phyloP scores from a whole-genome alignment of 2,888 invertebrate species.

The Xanthia togata region DNA sequence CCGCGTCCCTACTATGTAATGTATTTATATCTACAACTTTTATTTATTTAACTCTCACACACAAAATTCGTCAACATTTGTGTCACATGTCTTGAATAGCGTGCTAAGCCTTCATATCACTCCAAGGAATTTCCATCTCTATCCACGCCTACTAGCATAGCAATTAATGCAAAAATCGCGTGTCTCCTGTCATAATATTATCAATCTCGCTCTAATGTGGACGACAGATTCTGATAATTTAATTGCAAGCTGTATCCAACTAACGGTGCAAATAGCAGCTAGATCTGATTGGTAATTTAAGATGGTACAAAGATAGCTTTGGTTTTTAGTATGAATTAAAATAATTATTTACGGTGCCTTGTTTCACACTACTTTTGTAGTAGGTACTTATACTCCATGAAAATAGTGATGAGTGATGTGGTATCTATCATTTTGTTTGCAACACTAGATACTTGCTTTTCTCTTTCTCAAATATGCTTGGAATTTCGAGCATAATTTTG shows the following conservation, averaged over 20 bases:
- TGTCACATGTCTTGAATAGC: slow-evolving; percentile 7
- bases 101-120: slow-evolving; percentile 38
- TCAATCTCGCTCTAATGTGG: slow-evolving; percentile 39
- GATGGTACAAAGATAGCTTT: slow-evolving; percentile 12
- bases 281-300: slow-evolving; percentile 13
- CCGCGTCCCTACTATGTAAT: too few species aligned
- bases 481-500: too few species aligned
- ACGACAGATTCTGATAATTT: slow-evolving; percentile 46
- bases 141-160: slow-evolving; percentile 17
- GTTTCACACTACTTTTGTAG: too few species aligned
- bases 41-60: background rate
- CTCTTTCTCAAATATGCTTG: too few species aligned
- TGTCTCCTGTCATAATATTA: slow-evolving; percentile 50
- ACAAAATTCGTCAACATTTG: background rate
- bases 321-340: background rate
- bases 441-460: background rate
- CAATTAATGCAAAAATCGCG: slow-evolving; percentile 53
- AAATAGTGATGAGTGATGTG: background rate
- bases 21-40: too few species aligned
- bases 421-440: background rate
- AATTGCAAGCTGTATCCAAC: slow-evolving; percentile 41
- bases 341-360: background rate
- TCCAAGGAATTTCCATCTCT: slow-evolving; percentile 33
- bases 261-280: slow-evolving; percentile 40
- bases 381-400: background rate